A percentile compares a stretch with the other conserved stretches of the same genome.
These are phyloP conservation scores for Cephonodes hylas DNA, from an alignment of 2,888 invertebrate species.

Conservation along the genomic window DNA sequence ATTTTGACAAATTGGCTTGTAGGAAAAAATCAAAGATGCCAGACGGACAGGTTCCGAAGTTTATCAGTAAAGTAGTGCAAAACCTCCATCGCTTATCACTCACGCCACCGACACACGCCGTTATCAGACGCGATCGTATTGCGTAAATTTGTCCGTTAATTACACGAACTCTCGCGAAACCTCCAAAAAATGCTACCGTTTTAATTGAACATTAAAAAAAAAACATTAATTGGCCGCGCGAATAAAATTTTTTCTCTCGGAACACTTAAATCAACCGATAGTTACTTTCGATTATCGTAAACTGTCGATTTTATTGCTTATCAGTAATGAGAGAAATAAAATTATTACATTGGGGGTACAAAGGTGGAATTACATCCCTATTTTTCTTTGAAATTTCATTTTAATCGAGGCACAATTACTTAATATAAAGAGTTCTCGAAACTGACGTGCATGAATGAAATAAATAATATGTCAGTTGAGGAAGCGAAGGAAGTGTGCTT, in stretches of 20 bases:
- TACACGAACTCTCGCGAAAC: conserved; percentile 53
- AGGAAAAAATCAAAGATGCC: too few relatives aligned
- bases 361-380: not conserved
- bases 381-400: not conserved
- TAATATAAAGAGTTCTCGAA: too few relatives aligned
- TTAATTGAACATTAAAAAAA: conserved; percentile 56
- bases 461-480: too few relatives aligned
- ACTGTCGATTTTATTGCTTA: conserved; percentile 44
- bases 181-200: conserved; percentile 55
- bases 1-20: too few relatives aligned
- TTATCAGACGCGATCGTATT: conserved; percentile 61
- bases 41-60: not conserved
- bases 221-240: conserved; percentile 47
- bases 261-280: conserved; percentile 52
- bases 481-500: too few relatives aligned
- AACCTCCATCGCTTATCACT: not conserved
- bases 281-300: conserved; percentile 52
- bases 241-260: conserved; percentile 32
- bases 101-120: conserved; percentile 15
- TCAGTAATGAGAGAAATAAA: not conserved
- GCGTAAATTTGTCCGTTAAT: conserved; percentile 69
- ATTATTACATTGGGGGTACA: not conserved
- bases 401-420: not conserved
- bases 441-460: too few relatives aligned
- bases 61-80: not conserved